Evolutionary conservation across 2,113 vertebrate species (phyloP).

Genomic region (Indri indri): DNA sequence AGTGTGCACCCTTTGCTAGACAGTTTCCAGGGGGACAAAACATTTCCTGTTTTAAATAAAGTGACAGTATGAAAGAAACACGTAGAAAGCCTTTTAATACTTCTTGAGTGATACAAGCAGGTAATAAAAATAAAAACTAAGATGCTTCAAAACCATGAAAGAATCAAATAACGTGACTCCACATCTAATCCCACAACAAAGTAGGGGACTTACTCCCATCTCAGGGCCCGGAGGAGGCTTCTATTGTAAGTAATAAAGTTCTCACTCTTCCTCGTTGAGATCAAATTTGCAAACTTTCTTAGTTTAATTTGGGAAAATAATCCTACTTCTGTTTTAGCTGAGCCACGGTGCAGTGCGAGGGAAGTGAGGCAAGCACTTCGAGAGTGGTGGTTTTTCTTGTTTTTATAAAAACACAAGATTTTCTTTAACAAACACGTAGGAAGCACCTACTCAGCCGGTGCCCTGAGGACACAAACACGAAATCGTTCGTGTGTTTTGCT

Average conservation of each 20-base stretch:
- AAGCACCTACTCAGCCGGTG: accelerated
- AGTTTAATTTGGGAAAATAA: background rate
- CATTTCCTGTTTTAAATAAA: background rate
- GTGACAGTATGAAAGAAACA: background rate
- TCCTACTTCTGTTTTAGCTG: too few species aligned
- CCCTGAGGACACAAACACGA: background rate
- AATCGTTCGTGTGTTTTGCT: accelerated
- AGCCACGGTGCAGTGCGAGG: accelerated
- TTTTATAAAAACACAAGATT: background rate
- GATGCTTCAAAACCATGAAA: background rate
- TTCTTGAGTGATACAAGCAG: background rate
- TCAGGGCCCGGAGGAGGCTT: background rate
- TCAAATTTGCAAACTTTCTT: background rate
- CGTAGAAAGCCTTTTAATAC: background rate
- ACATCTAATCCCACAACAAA: too few species aligned
- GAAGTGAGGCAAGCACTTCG: accelerated
- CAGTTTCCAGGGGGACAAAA: background rate
- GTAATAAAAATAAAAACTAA: background rate
- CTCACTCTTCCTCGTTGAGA: background rate
- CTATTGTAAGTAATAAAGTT: background rate
- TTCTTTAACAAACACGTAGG: background rate
- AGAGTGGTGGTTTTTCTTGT: too few species aligned
- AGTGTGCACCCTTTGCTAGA: background rate
- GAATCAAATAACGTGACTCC: background rate
- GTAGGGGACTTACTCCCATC: accelerated